A percentile compares a stretch with the other conserved stretches of the same genome.
phyloP scores from a whole-genome alignment of 1,140 invertebrate species.

The Macrobrachium rosenbergii region DNA sequence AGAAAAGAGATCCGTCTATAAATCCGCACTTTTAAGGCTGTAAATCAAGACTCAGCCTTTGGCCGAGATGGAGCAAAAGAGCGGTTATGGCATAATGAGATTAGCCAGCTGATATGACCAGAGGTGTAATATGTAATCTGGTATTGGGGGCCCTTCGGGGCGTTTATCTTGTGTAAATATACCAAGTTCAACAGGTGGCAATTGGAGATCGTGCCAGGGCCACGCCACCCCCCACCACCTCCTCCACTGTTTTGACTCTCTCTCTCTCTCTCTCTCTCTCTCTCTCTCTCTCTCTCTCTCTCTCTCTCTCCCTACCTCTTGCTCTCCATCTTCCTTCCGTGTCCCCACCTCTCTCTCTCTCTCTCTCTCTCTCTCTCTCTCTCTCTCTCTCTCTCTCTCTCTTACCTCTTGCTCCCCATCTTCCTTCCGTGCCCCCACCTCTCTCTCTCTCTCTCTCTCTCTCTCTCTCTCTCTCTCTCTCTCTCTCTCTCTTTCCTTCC shows the following conservation, averaged over 20 bases:
- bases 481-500: not conserved
- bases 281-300: not conserved
- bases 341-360: not conserved
- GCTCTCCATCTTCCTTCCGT: not conserved
- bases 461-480: not conserved
- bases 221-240: not conserved
- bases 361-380: not conserved
- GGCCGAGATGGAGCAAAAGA: no score
- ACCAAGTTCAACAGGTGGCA: no score
- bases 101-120: no score
- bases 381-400: not conserved
- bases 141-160: no score
- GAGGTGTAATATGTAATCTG: no score
- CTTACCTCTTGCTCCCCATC: not conserved
- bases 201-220: not conserved
- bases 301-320: not conserved
- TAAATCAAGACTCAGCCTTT: no score
- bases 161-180: no score
- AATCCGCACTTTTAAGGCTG: no score
- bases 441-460: not conserved
- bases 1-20: no score
- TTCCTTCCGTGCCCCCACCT: no score
- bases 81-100: no score
- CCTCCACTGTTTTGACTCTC: not conserved
- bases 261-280: not conserved